Evolutionary conservation across 2,888 invertebrate genomes (phyloP), one percentile per base, ranked within the genome.

Genomic region (Netelia virgata): DNA sequence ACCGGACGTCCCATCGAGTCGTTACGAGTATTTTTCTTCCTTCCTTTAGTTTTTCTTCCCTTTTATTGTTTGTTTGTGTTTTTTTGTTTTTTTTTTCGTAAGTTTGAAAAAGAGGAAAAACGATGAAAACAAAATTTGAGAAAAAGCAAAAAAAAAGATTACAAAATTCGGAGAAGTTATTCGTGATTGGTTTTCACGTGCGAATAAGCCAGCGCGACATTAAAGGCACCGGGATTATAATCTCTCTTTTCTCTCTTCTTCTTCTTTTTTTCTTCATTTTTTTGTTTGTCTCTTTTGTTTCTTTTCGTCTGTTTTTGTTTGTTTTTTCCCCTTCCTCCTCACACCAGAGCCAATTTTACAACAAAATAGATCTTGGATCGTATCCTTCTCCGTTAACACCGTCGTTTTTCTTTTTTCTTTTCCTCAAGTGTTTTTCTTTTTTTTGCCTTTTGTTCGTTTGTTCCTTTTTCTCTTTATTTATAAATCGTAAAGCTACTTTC

Each of bases 171-270:
- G 68, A 80, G 80, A 84, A 76, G 68, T 74, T 53, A 41, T 57
- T 73, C 50, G 66, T 73, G 64, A 79, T 50, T 78, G 72, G 85
- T 79, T 68, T 87, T 86, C 82, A 78, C 87, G 82, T 88, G 83
- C 88, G 87, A 83, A 86, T 86, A 88, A 86, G 85, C 90, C 90
- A 90, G 90, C 90, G 90, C 90, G 88, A 90, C 88, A 85, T 84
- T 85, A 87, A 90, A 90, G 90, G 90, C 90, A 90, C 90, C 86
- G 90, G 90, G 87, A 87, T 90, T 87, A 87, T 88, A 82, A 87
- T 88, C 79, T 85, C 55, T 70, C 47, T 5, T 87, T 84, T 82
- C 68, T 87, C 66, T 55, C 18, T 83, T 77, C 88, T 82, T 86
- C 74, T 84, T 23, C 23, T 23, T 23, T 23, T 23, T 23, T 28